phyloP scores from a whole-genome alignment of 2,888 invertebrate species.

The Sarcophaga subvicina region DNA sequence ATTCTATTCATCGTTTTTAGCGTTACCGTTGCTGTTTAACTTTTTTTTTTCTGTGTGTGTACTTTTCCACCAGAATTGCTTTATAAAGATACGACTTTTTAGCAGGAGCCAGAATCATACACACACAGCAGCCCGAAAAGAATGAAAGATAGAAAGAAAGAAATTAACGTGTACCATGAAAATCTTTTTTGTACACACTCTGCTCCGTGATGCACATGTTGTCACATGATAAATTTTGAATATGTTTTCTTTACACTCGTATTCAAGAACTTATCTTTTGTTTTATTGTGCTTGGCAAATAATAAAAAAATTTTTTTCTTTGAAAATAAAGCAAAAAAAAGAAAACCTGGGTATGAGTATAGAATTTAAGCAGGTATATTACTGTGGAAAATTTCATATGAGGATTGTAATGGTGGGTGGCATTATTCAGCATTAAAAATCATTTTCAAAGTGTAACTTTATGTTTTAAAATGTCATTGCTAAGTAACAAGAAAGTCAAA shows the following conservation, averaged over 20 bases:
- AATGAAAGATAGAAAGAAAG: conserved; percentile 5
- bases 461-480: background rate
- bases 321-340: background rate
- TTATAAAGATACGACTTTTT: conserved; percentile 28
- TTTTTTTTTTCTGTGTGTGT: conserved; percentile 28
- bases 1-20: background rate
- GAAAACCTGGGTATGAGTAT: background rate
- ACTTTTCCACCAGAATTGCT: conserved; percentile 59
- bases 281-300: background rate
- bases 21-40: background rate
- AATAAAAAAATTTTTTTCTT: background rate
- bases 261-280: background rate
- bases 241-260: conserved; percentile 14
- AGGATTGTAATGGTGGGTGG: too few relatives aligned
- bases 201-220: conserved; percentile 52
- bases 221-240: conserved; percentile 68
- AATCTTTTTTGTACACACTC: conserved; percentile 33
- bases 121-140: conserved; percentile 3
- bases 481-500: too few relatives aligned
- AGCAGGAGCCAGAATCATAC: background rate
- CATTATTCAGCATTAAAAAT: too few relatives aligned
- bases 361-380: background rate
- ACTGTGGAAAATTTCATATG: background rate
- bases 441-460: background rate
- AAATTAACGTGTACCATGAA: conserved; percentile 2